Base-by-base conservation (phyloP, 1,140 invertebrate genomes). In the Eurosta solidaginis region DNA sequence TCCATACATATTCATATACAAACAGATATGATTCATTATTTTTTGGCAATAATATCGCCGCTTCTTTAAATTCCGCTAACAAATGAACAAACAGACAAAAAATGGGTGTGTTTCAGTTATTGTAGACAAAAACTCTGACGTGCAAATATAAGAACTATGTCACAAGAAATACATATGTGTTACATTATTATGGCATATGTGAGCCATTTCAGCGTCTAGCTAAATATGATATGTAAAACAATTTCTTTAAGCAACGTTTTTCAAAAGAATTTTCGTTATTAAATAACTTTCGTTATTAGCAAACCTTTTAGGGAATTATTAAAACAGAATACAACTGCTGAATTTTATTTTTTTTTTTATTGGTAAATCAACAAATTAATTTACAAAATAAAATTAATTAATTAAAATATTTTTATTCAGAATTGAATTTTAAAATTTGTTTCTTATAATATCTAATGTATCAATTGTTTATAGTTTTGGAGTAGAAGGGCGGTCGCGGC, bases 71-170 rank as follows among this genome's bases (percentile, higher is more conserved):
- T 45, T 45, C 17, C 17, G 7, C 17, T 45, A 45, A 45, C 17
- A 9, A 45, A 45, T 27, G 10, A 73, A 20, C 40, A 12, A 36
- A 74, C 7, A 1, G 17, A 74, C 33, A 40, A 73, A 74, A 7
- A 68, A 59, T 10, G n/a, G 22, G 7, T 10, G 44, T 47, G 36
- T 47, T 45, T 22, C 40, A 47, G 27, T 27, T 45, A 74, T 47
- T 74, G 40, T 29, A 44, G 44, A 74, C 73, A 74, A 74, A 68
- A 74, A 74, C 42, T n/a, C 14, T 47, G 9, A 74, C 40, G 73
- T 47, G 27, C 0, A 74, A 74, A 47, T 74, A 44, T 27, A 36
- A 22, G 40, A 44, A 74, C 2, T 68, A 33, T 68, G 59, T 29
- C 59, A n/a, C n/a, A n/a, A 40, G n/a, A 27, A 68, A 20, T 7